These are phyloP conservation scores for Nasonia vitripennis DNA, from an alignment of 1,140 invertebrate species.

Conservation along the genomic window DNA sequence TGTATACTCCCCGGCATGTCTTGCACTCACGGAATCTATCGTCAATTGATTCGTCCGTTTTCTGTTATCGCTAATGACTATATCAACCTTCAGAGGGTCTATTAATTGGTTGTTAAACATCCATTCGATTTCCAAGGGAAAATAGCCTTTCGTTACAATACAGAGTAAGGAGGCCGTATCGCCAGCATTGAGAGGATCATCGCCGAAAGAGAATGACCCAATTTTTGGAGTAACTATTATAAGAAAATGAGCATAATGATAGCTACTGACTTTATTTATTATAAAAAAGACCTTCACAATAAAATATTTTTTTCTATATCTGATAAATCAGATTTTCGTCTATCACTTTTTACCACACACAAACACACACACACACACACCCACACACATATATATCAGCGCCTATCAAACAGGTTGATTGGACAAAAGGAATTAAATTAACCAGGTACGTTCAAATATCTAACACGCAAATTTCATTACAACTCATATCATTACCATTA, in stretches of 20 bases:
- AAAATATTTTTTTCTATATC: too few relatives aligned
- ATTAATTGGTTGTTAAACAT: slow-evolving; percentile 77
- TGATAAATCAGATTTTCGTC: too few relatives aligned
- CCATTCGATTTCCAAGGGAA: slow-evolving; percentile 84
- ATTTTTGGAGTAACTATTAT: slow-evolving; percentile 82
- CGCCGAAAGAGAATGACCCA: slow-evolving; percentile 80
- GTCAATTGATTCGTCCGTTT: slow-evolving; percentile 82
- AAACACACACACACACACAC: too few relatives aligned
- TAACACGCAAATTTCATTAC: neutral
- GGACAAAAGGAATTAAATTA: neutral
- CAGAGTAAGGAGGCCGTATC: slow-evolving; percentile 83
- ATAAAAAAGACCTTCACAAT: too few relatives aligned
- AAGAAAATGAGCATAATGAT: slow-evolving; percentile 60
- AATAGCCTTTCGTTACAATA: slow-evolving; percentile 84
- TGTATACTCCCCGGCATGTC: slow-evolving; percentile 88
- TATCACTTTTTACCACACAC: too few relatives aligned
- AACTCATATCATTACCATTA: slow-evolving; percentile 76
- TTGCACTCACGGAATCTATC: slow-evolving; percentile 81
- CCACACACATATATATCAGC: too few relatives aligned
- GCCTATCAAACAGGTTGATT: neutral
- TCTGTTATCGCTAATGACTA: slow-evolving; percentile 78
- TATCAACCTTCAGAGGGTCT: slow-evolving; percentile 62
- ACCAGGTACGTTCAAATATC: neutral
- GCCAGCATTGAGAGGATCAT: slow-evolving; percentile 82
- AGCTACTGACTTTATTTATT: too few relatives aligned